These are phyloP conservation scores for Malaclemys terrapin DNA, from an alignment of 2,113 vertebrate species.

Conservation along the genomic window DNA sequence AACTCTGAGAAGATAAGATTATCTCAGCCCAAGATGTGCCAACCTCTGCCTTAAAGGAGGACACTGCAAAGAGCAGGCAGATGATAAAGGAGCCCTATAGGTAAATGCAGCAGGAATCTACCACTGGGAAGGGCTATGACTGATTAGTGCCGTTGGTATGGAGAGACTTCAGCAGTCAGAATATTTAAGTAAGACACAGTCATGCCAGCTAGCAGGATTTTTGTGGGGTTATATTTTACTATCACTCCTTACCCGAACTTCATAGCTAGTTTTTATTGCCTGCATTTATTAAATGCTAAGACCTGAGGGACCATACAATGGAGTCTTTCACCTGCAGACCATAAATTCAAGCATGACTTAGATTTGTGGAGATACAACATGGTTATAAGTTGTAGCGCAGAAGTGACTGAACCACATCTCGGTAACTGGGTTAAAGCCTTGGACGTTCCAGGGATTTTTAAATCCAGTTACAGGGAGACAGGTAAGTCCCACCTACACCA, in stretches of 20 bases:
- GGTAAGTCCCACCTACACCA: background rate
- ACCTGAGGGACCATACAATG: background rate
- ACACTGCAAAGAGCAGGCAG: background rate
- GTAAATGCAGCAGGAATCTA: background rate
- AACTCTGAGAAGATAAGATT: background rate
- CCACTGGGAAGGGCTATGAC: background rate
- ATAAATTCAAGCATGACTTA: background rate
- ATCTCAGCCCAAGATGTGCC: background rate
- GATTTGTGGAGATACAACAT: background rate
- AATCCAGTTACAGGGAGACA: background rate
- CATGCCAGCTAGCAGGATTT: background rate
- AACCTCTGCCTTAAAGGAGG: background rate
- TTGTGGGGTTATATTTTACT: background rate
- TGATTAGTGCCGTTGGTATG: background rate
- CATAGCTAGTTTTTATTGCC: background rate
- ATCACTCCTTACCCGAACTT: background rate
- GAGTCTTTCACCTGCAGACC: background rate
- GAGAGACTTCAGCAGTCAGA: background rate
- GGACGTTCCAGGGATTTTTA: background rate
- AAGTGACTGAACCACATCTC: background rate
- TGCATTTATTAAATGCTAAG: background rate
- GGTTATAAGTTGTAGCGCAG: background rate
- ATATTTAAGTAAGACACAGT: background rate
- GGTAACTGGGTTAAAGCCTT: background rate
- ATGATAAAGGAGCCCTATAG: background rate